These are phyloP conservation scores for Ormyrus thymus DNA, from an alignment of 2,888 invertebrate species.

Conservation along the genomic window DNA sequence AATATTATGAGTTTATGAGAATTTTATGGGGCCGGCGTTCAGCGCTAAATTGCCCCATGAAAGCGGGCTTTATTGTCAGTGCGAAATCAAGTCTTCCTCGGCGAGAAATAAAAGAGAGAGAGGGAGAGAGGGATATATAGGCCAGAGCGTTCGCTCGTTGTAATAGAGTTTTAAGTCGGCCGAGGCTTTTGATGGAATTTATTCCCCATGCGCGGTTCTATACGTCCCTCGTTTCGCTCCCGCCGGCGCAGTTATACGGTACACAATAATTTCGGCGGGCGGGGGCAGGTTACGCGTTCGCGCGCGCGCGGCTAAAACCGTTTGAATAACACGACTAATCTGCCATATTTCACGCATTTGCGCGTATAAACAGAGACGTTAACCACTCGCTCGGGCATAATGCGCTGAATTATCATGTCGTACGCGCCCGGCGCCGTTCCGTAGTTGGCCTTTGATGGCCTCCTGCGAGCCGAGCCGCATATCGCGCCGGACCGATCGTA, in stretches of 20 bases:
- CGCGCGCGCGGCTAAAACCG: slow-evolving; percentile 20
- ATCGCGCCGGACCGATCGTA: no score
- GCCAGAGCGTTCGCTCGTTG: background rate
- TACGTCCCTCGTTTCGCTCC: background rate
- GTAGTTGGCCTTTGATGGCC: no score
- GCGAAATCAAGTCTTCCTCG: slow-evolving; percentile 37
- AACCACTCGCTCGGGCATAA: slow-evolving; percentile 32
- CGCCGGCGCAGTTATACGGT: background rate
- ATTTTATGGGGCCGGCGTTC: slow-evolving; percentile 47
- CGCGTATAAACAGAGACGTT: slow-evolving; percentile 25
- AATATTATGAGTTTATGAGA: slow-evolving; percentile 54
- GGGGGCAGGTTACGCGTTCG: slow-evolving; percentile 4
- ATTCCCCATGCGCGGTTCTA: slow-evolving; percentile 19
- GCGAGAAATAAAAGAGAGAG: slow-evolving; percentile 34
- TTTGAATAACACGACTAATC: slow-evolving; percentile 38
- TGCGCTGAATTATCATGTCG: slow-evolving; percentile 31
- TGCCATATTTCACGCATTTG: slow-evolving; percentile 45
- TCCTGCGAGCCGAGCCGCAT: no score
- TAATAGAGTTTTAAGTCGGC: slow-evolving; percentile 43
- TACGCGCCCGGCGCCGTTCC: background rate
- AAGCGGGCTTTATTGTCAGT: slow-evolving; percentile 41
- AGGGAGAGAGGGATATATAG: background rate
- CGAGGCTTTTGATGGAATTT: slow-evolving; percentile 37
- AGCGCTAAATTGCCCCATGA: slow-evolving; percentile 45
- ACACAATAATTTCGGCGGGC: slow-evolving; percentile 18